Evolutionary conservation across 2,888 invertebrate genomes (phyloP).

Genomic region (Archips xylosteana): DNA sequence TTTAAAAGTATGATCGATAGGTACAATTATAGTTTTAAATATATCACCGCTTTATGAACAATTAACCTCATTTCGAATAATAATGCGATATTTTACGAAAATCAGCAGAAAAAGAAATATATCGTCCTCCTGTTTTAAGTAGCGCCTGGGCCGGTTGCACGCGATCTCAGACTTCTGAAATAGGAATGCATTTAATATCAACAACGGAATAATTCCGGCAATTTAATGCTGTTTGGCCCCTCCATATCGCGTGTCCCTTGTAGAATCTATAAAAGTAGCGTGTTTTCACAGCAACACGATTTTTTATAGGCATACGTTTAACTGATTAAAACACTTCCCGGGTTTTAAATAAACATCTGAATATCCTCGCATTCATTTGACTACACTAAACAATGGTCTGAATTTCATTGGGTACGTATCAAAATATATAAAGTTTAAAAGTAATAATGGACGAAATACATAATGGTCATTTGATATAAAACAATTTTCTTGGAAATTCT

Average conservation of each 20-base stretch:
- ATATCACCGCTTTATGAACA: neutral
- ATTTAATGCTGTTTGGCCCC: conserved; percentile 71
- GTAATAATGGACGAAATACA: too few relatives aligned
- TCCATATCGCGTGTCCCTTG: conserved; percentile 70
- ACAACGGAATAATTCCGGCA: conserved; percentile 75
- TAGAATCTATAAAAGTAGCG: conserved; percentile 59
- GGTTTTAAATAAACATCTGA: conserved; percentile 8
- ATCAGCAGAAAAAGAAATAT: conserved; percentile 35
- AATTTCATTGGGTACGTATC: too few relatives aligned
- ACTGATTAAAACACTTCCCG: conserved; percentile 25
- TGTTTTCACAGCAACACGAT: conserved; percentile 38
- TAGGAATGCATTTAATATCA: conserved; percentile 80
- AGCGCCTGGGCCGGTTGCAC: conserved; percentile 63
- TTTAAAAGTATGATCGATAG: too few relatives aligned
- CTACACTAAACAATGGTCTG: too few relatives aligned
- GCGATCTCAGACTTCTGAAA: conserved; percentile 65
- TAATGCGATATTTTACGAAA: conserved; percentile 12
- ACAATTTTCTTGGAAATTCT: too few relatives aligned
- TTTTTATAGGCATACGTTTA: conserved; percentile 36
- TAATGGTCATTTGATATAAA: too few relatives aligned
- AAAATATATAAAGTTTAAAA: too few relatives aligned
- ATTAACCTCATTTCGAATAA: neutral
- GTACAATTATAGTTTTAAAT: neutral
- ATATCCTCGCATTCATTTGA: neutral
- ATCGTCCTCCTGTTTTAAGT: conserved; percentile 52